Conservation (phyloP, 2,113 vertebrate genomes). For the Thamnaconus septentrionalis region DNA sequence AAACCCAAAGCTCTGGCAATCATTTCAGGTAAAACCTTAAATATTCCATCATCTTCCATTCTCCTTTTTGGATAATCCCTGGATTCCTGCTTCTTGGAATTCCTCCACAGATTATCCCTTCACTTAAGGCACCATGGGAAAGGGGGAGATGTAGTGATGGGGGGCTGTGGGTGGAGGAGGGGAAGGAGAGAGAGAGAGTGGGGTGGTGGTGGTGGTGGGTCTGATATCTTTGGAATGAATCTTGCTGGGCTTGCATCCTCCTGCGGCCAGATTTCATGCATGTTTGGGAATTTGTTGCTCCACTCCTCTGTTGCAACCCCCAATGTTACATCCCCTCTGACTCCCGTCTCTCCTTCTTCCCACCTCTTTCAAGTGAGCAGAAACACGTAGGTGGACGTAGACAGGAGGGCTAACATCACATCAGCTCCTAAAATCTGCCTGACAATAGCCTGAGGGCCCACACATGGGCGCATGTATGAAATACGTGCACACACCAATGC, state of each 20-base stretch:
- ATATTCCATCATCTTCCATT: constrained; percentile 61
- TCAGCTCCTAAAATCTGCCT: constrained; percentile 57
- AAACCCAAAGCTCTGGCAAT: constrained; percentile 35
- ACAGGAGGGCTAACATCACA: constrained; percentile 54
- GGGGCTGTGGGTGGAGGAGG: neutral
- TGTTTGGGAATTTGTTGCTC: constrained; percentile 50
- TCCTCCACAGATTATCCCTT: constrained; percentile 61
- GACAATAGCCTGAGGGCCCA: constrained; percentile 67
- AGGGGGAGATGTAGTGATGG: neutral
- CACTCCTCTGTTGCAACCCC: constrained; percentile 33
- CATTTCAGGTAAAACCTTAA: constrained; percentile 51
- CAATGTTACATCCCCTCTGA: neutral
- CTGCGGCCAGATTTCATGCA: constrained; percentile 54
- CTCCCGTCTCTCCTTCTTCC: constrained; percentile 4
- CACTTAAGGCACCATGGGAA: constrained; percentile 25
- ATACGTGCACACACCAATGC: neutral
- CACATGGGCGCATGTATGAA: constrained; percentile 28
- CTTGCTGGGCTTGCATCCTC: constrained; percentile 55
- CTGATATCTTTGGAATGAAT: constrained; percentile 30
- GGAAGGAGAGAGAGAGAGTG: neutral
- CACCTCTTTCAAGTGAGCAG: constrained; percentile 20
- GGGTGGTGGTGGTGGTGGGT: constrained; percentile 22
- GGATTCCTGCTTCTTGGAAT: constrained; percentile 45
- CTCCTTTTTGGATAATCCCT: constrained; percentile 53
- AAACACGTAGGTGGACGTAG: constrained; percentile 48